Evolutionary conservation across 2,888 invertebrate species (phyloP), one percentile per base, ranked within the genome.

Genomic region (Eupeodes latifasciatus): DNA sequence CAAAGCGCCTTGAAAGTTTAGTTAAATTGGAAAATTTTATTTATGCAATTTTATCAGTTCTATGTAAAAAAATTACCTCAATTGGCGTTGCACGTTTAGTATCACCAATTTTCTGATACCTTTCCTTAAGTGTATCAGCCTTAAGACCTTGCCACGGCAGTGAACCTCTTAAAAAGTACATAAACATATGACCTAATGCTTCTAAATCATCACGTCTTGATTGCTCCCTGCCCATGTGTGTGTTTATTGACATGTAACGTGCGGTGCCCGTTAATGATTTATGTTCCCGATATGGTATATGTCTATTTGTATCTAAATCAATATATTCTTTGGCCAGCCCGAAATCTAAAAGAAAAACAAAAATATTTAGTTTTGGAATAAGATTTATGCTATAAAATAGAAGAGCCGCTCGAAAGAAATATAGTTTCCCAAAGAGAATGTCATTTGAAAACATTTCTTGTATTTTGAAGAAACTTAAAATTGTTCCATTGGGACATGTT

Each of bases 251-350:
- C 99, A 99, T 99, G 95, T 99, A 99, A 95, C 99, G 96, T 91
- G 99, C 99, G 91, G 99, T 99, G 92, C 99, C 99, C 90, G 99
- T 99, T 93, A 99, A 96, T 94, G 99, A 99, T 95, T 99, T 99
- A 96, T 99, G 99, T 96, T 99, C 99, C 96, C 99, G 97, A 95
- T 99, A 99, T 92, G 99, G 99, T 95, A 99, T 99, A 96, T 99
- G 99, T 95, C 99, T 98, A 96, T 98, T 98, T 94, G 98, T 98
- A 96, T 99, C 99, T 95, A 99, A 97, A 96, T 99, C 99, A 95
- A 99, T 99, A 95, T 99, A 99, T 96, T 99, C 99, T 96, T 99
- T 99, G 95, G 99, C 99, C 96, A 99, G 96, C 95, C 99, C 99
- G 96, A 99, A 99, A 96, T 99, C 99, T 96, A 94, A 94, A 95